Conservation (phyloP, 2,113 vertebrate genomes). For the Pangasianodon gigas region DNA sequence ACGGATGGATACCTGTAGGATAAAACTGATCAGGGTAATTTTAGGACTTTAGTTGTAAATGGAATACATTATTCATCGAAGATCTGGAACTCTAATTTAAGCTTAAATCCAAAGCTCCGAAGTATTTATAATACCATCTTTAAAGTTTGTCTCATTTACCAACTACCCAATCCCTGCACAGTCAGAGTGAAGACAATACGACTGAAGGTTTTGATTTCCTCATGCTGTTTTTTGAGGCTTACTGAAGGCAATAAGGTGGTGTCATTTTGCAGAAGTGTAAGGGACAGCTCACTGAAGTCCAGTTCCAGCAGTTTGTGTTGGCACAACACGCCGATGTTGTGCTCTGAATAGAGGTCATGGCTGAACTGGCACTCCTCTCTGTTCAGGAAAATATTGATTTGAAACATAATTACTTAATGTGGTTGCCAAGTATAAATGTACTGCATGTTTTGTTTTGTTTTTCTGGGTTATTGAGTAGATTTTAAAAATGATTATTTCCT, state of each 20-base stretch:
- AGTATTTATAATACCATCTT: neutral
- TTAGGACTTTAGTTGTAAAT: too few relatives aligned
- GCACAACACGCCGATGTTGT: conserved; percentile 33
- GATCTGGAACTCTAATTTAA: neutral
- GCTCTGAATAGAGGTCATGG: conserved; percentile 39
- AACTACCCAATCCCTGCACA: neutral
- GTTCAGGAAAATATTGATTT: neutral
- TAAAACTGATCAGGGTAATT: neutral
- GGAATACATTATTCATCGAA: neutral
- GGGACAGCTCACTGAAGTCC: conserved; percentile 27
- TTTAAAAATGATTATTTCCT: neutral
- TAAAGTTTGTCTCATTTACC: neutral
- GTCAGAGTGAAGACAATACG: neutral
- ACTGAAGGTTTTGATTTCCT: neutral
- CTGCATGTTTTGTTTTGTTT: neutral
- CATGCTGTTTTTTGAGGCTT: neutral
- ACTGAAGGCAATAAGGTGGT: conserved; percentile 41
- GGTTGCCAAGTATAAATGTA: too few relatives aligned
- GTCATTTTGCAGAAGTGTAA: conserved; percentile 45
- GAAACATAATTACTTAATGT: neutral
- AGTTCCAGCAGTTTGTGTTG: conserved; percentile 31
- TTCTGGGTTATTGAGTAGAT: neutral
- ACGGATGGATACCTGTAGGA: neutral
- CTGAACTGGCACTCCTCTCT: conserved; percentile 29
- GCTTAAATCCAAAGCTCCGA: neutral